Base-by-base conservation (phyloP, 2,797 vertebrate genomes). In the Leuciscus waleckii region DNA sequence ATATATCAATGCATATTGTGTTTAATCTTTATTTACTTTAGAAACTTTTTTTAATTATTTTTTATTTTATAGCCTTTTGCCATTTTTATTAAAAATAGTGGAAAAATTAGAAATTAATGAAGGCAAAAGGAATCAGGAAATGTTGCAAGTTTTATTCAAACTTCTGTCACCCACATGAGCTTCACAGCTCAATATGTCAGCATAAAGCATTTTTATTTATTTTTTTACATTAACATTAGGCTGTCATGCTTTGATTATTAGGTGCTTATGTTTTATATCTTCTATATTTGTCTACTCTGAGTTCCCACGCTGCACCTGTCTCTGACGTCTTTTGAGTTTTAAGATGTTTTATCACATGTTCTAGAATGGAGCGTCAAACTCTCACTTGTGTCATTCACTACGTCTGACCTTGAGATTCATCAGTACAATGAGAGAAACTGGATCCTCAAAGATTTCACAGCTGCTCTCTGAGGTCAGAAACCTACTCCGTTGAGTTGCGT, bases 381-480 rank as follows among this genome's bases (percentile, higher is more conserved):
- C 19, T 56, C 35, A 49, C 23, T 39, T 41, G 16, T 32, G 35
- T 51, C 81, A 51, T 87, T 80, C 56, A 71, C 41, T 71, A 73
- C 21, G 23, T 77, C 41, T 87, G 76, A 87, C 86, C 86, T 84
- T 70, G 81, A 79, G 56, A 79, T 87, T 83, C 85, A 69, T 63
- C 17, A 54, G 67, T 85, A 87, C 69, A 81, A 85, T 73, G 51
- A 78, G 26, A 54, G 85, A 85, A 88, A 87, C 83, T 63, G 56
- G 81, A 87, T 84, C 56, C 78, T 68, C 39, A 37, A 68, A 83
- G 79, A 78, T 56, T 68, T 65, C 71, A 71, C 86, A 90, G 89
- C 89, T 89, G 89, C 76, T 43, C n/a, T 83, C 23, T 67, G 56
- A 49, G 68, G 43, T 65, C 75, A 37, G 43, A 73, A 41, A 84